phyloP scores from a whole-genome alignment of 2,113 vertebrate genomes.

The Tiliqua scincoides region DNA sequence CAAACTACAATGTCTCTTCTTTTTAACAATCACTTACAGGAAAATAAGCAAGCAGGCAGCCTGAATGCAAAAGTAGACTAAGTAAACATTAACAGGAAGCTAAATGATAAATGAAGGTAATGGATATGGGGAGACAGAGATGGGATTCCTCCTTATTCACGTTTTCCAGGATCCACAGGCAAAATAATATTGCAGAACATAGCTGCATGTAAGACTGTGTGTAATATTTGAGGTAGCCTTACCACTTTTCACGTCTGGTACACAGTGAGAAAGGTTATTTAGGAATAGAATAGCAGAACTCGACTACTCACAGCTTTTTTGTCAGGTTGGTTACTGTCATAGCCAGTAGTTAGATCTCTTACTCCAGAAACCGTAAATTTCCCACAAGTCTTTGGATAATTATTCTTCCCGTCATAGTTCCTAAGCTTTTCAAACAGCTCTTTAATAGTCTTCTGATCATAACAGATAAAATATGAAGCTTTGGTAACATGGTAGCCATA shows the following conservation, averaged over 20 bases:
- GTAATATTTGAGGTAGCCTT: not conserved
- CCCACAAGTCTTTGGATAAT: constrained; percentile 89
- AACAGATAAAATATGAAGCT: constrained; percentile 96
- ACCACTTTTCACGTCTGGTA: not conserved
- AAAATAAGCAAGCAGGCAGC: too few species aligned
- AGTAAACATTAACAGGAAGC: too few species aligned
- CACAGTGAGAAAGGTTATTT: not conserved
- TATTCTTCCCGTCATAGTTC: constrained; percentile 82
- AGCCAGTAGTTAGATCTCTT: constrained; percentile 93
- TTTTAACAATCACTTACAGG: too few species aligned
- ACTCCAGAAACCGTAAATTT: constrained; percentile 85
- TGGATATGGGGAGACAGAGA: too few species aligned
- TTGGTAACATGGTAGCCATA: constrained; percentile 95
- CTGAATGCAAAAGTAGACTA: too few species aligned
- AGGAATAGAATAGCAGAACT: not conserved
- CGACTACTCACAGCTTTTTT: constrained; percentile 88
- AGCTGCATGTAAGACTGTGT: not conserved
- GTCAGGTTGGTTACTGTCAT: constrained; percentile 88
- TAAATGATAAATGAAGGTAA: too few species aligned
- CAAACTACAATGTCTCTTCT: too few species aligned
- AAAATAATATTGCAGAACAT: not conserved
- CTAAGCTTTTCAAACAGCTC: constrained; percentile 89
- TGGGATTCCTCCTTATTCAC: too few species aligned
- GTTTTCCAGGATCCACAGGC: too few species aligned
- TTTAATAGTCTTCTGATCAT: constrained; percentile 85